These are phyloP conservation scores for Pachyuromys duprasi DNA, from an alignment of 2,797 vertebrate genomes.

Conservation along the genomic window DNA sequence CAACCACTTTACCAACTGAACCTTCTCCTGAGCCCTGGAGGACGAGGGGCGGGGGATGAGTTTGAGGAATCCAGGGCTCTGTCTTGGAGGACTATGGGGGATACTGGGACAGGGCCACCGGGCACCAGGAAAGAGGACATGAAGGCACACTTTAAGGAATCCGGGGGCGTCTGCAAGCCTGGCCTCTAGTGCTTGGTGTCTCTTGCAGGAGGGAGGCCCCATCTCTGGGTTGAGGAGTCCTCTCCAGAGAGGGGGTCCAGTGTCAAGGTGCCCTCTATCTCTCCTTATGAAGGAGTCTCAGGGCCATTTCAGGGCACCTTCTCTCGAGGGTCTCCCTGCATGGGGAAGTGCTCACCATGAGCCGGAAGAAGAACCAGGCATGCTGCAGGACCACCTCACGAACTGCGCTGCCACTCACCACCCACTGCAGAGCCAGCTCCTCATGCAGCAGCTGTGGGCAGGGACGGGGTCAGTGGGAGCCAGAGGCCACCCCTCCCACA, in stretches of 20 bases:
- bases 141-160: background rate
- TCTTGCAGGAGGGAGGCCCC: background rate
- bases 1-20: background rate
- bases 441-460: conserved; percentile 92
- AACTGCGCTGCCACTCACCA: conserved; percentile 93
- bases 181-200: background rate
- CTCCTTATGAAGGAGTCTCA: too few species aligned
- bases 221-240: background rate
- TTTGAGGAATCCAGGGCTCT: too few species aligned
- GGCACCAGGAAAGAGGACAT: background rate
- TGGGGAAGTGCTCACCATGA: conserved; percentile 89
- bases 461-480: background rate
- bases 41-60: background rate
- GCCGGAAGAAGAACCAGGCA: conserved; percentile 96
- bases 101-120: background rate
- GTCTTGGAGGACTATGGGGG: background rate
- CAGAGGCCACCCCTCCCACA: accelerated
- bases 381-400: conserved; percentile 93
- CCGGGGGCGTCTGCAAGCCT: background rate
- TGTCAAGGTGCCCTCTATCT: background rate
- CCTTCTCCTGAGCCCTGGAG: too few species aligned
- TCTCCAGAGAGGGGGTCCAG: background rate
- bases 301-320: background rate
- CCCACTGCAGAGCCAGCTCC: conserved; percentile 96
- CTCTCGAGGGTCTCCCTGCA: background rate